These are phyloP conservation scores for Aphaenogaster rudis DNA, from an alignment of 1,140 invertebrate species.

Conservation along the genomic window DNA sequence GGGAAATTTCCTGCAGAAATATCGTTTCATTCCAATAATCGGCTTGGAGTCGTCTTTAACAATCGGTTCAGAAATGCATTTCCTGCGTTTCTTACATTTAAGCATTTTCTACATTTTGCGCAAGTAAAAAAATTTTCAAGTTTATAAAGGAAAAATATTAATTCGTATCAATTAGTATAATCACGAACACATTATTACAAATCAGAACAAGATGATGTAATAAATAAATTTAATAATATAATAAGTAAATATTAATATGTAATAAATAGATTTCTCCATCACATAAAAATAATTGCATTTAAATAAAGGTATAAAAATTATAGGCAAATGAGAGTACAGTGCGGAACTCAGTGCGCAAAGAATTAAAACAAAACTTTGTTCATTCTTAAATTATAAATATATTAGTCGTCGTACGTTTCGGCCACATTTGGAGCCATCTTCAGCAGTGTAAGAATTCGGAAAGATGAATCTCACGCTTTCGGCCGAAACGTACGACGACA, in stretches of 20 bases:
- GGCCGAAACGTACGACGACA: too few relatives aligned
- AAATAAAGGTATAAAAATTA: too few relatives aligned
- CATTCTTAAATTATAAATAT: too few relatives aligned
- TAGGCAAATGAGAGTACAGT: too few relatives aligned
- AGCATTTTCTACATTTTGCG: background rate
- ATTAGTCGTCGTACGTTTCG: too few relatives aligned
- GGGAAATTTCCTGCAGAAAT: background rate
- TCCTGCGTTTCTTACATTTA: background rate
- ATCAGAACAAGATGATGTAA: background rate
- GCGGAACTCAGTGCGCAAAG: too few relatives aligned
- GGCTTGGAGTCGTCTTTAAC: background rate
- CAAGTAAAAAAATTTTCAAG: slow-evolving; percentile 14
- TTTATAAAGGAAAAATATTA: background rate
- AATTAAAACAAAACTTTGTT: too few relatives aligned
- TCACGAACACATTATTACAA: background rate
- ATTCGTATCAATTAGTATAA: background rate
- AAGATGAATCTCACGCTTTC: too few relatives aligned
- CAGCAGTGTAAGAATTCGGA: too few relatives aligned
- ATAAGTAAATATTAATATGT: too few relatives aligned
- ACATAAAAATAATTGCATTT: background rate
- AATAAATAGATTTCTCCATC: background rate
- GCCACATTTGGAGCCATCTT: too few relatives aligned
- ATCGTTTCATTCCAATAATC: slow-evolving; percentile 23
- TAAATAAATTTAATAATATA: background rate
- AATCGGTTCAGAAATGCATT: background rate